phyloP scores from a whole-genome alignment of 35 echinoderm and acorn worm genomes.

The Chiridota heheva region DNA sequence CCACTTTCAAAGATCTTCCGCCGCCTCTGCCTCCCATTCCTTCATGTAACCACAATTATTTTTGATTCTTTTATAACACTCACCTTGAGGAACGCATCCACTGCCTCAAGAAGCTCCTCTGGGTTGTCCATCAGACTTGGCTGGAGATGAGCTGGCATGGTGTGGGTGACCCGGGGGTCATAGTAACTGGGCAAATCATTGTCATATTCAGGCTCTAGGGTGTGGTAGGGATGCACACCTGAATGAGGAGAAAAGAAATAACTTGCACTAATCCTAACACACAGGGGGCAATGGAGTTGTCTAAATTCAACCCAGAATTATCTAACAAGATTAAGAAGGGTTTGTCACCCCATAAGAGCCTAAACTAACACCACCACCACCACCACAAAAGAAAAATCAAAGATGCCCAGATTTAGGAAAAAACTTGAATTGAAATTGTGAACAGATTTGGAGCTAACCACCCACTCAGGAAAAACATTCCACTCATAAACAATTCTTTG shows the following conservation, averaged over 20 bases:
- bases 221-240: conserved; percentile 47
- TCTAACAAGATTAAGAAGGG: neutral
- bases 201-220: conserved; percentile 35
- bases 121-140: neutral
- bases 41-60: neutral
- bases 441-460: too few species aligned
- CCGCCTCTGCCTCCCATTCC: neutral
- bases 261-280: neutral
- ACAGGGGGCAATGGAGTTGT: neutral
- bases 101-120: conserved; percentile 37
- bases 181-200: conserved; percentile 36
- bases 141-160: neutral
- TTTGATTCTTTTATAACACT: neutral
- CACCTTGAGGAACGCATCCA: conserved; percentile 40
- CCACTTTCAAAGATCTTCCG: neutral
- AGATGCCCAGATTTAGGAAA: neutral
- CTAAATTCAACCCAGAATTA: neutral
- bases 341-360: neutral
- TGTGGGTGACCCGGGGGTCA: conserved; percentile 6
- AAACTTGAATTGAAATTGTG: too few species aligned
- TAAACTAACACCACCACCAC: neutral
- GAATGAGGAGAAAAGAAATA: neutral
- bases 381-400: neutral
- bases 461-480: too few species aligned
- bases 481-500: too few species aligned